Conservation (phyloP, 2,797 vertebrate species). For the Delichon dasypus region DNA sequence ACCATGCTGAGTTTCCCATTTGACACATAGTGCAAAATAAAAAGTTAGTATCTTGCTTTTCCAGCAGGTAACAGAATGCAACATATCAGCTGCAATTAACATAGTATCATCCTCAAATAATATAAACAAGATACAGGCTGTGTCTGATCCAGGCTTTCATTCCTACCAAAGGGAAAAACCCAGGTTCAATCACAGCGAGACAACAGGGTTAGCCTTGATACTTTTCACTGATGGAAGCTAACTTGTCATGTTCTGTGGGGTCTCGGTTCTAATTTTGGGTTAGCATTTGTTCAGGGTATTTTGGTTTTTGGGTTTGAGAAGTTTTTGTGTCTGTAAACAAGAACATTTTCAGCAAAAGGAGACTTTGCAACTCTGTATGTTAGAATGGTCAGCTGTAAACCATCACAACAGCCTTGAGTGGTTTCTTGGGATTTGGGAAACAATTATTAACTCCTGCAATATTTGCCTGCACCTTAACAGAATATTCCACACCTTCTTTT, state of each 20-base stretch:
- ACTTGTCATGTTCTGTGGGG: background rate
- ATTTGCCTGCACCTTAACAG: background rate
- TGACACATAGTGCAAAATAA: background rate
- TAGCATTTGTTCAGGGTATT: background rate
- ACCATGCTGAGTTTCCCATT: background rate
- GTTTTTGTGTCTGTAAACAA: background rate
- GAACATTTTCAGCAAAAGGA: background rate
- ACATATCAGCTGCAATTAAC: background rate
- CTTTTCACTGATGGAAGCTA: background rate
- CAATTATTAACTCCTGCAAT: background rate
- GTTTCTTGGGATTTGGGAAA: background rate
- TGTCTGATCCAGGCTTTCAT: background rate
- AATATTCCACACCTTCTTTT: background rate
- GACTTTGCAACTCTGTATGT: background rate
- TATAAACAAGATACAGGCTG: background rate
- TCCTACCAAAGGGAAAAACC: background rate
- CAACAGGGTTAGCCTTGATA: background rate
- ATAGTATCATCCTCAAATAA: background rate
- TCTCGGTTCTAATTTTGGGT: background rate
- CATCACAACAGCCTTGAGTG: background rate
- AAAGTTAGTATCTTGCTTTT: background rate
- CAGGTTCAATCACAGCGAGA: background rate
- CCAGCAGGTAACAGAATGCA: background rate
- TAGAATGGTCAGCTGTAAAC: background rate
- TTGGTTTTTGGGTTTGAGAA: background rate